Percentiles rank a stretch among this genome's conserved stretches.
These are phyloP conservation scores for Synergus laeviventris DNA, from an alignment of 2,888 invertebrate species.

Conservation along the genomic window DNA sequence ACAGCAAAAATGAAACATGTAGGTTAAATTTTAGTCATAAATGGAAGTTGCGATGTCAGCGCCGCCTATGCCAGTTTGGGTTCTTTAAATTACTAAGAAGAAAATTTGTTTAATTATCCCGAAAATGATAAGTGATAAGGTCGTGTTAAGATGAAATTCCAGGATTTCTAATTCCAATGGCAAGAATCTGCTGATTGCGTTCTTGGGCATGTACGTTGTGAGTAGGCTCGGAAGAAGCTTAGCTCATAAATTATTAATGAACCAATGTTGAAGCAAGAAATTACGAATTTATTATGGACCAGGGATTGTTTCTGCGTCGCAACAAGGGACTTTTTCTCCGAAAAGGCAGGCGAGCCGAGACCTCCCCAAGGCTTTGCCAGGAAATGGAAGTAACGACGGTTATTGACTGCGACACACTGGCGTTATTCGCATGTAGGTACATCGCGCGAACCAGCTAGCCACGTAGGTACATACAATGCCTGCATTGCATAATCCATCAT, in stretches of 20 bases:
- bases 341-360: conserved; percentile 5
- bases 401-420: conserved; percentile 41
- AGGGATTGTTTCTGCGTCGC: conserved; percentile 29
- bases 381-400: conserved; percentile 28
- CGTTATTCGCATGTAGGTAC: conserved; percentile 38
- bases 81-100: too few species aligned
- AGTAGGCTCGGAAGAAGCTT: conserved; percentile 3
- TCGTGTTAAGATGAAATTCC: conserved; percentile 6
- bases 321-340: conserved; percentile 13
- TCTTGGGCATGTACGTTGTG: conserved; percentile 8
- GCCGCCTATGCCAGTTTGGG: too few species aligned
- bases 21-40: too few species aligned
- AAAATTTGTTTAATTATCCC: too few species aligned
- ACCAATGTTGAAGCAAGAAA: conserved; percentile 28
- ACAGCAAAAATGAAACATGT: too few species aligned
- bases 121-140: too few species aligned
- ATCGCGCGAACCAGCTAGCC: conserved; percentile 14
- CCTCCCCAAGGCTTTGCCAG: conserved; percentile 20
- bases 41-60: too few species aligned
- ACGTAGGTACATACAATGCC: conserved; percentile 28
- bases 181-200: background rate
- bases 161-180: background rate
- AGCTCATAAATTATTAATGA: conserved; percentile 36
- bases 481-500: conserved; percentile 40
- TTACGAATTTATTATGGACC: conserved; percentile 37